Conservation (phyloP, 2,888 invertebrate genomes). For the Linhomoeus sp. region DNA sequence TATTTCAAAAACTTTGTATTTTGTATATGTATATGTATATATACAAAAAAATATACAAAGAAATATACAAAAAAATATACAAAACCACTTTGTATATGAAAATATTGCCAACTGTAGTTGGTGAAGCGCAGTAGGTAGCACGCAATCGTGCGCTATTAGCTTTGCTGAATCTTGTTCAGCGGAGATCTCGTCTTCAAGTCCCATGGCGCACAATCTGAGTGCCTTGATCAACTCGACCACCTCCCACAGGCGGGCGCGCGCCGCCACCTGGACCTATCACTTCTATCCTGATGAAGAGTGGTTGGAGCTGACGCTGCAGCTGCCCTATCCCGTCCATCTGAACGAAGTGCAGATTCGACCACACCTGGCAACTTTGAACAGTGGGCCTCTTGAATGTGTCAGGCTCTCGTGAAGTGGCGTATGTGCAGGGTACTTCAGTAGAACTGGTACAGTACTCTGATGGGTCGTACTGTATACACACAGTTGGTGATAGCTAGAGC, state of each 20-base stretch:
- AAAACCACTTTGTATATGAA: no score
- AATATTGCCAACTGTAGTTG: no score
- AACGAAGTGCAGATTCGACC: conserved; percentile 70
- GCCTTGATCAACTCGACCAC: conserved; percentile 61
- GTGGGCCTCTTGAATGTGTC: conserved; percentile 32
- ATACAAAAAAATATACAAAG: no score
- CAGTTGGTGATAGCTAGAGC: no score
- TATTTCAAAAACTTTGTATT: no score
- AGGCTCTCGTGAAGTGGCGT: background rate
- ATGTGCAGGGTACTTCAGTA: background rate
- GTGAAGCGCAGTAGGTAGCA: no score
- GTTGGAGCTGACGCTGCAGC: conserved; percentile 60
- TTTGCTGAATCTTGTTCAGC: no score
- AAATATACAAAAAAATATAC: no score
- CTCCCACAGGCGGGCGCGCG: conserved; percentile 51
- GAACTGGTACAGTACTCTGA: no score
- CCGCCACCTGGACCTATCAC: conserved; percentile 81
- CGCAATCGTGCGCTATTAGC: no score
- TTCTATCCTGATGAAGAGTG: conserved; percentile 68
- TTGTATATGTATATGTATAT: no score
- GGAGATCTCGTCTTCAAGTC: conserved; percentile 54
- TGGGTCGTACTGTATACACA: no score
- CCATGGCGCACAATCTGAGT: conserved; percentile 69
- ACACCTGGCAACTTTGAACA: conserved; percentile 58
- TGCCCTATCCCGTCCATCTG: conserved; percentile 68